Conservation (phyloP, 2,797 vertebrate species). For the Sebastiscus tertius region DNA sequence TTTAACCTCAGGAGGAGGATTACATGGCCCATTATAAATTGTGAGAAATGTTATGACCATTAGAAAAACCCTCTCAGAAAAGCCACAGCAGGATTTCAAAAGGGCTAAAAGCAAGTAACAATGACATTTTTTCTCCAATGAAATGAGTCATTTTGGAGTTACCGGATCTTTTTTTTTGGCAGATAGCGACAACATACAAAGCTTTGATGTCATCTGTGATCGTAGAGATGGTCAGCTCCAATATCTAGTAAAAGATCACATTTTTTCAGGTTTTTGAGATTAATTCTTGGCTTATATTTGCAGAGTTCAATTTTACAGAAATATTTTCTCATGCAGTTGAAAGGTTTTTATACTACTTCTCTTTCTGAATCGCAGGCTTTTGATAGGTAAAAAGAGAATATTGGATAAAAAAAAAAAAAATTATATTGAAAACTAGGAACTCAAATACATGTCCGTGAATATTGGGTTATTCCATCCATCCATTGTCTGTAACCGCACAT, state of each 20-base stretch:
- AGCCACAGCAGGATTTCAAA: not conserved
- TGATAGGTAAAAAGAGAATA: not conserved
- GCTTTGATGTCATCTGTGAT: not conserved
- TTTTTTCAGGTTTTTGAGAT: not conserved
- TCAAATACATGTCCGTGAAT: not conserved
- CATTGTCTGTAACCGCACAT: too few species aligned
- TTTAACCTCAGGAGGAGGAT: constrained; percentile 20
- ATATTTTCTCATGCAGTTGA: not conserved
- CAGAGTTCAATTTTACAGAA: constrained; percentile 13
- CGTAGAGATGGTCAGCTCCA: not conserved
- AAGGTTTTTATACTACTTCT: not conserved
- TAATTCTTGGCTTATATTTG: not conserved
- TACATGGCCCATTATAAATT: not conserved
- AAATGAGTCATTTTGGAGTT: not conserved
- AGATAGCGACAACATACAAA: not conserved
- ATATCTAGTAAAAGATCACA: not conserved
- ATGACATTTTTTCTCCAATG: not conserved
- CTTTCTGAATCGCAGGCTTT: not conserved
- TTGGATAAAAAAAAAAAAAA: not conserved
- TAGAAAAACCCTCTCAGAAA: not conserved
- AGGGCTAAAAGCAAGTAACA: not conserved
- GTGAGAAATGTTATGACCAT: not conserved
- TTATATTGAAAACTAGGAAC: not conserved
- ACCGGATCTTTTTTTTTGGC: not conserved
- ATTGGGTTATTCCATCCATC: not conserved